Percentiles rank a stretch among this genome's conserved stretches.
Evolutionary conservation across 2,797 vertebrate genomes (phyloP).

Genomic region (Anabacerthia variegaticeps): DNA sequence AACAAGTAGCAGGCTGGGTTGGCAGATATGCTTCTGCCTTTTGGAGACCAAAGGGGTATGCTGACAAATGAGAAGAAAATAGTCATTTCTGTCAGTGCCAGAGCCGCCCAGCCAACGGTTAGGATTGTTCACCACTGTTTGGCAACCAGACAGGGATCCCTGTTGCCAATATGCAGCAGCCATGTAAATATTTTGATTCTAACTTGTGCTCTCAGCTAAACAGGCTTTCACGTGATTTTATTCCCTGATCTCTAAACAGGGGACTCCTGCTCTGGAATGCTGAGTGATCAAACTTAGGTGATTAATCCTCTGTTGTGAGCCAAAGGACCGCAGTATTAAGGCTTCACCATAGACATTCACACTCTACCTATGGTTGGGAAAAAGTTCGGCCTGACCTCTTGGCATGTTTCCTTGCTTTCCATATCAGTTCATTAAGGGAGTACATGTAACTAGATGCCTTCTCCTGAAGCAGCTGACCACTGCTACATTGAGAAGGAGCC

Average conservation of each 20-base stretch:
- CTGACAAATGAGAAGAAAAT: neutral
- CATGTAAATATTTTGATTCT: conserved; percentile 31
- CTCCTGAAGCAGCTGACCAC: neutral
- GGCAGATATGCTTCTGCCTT: neutral
- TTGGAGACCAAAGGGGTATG: neutral
- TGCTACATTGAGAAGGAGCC: neutral
- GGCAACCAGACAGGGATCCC: conserved; percentile 3
- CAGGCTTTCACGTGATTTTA: neutral
- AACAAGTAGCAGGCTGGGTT: neutral
- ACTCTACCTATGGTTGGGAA: neutral
- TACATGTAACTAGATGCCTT: neutral
- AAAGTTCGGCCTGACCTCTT: neutral
- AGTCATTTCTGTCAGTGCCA: neutral
- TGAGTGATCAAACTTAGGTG: neutral
- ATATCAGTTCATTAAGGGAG: neutral
- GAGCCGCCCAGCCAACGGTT: neutral
- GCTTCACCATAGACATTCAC: neutral
- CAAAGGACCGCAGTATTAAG: neutral
- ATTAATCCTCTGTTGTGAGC: neutral
- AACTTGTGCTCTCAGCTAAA: neutral
- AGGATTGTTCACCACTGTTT: neutral
- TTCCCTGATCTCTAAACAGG: neutral
- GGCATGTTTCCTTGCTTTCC: neutral
- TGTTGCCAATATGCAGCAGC: neutral
- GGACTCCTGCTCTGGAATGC: neutral